Percentiles rank a stretch among this genome's conserved stretches.
Conservation (phyloP, 92 coral and sea anemone genomes). For the Zoanthus solanderi region DNA sequence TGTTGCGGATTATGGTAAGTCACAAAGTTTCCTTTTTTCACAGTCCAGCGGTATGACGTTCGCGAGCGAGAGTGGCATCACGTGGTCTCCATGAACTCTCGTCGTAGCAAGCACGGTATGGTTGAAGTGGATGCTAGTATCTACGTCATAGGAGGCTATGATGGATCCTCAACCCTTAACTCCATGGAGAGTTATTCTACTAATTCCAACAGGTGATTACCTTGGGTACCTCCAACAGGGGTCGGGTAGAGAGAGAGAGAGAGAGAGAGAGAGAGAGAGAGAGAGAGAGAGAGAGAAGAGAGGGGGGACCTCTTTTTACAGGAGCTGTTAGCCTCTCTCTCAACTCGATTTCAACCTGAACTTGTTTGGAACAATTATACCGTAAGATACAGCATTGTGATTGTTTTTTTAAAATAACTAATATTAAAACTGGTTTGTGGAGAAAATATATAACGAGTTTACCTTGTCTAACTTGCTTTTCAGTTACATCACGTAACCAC, state of each 20-base stretch:
- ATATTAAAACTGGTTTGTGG: too few species aligned
- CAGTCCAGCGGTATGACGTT: constrained; percentile 92
- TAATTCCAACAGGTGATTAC: constrained; percentile 82
- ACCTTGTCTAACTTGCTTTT: too few species aligned
- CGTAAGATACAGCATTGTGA: too few species aligned
- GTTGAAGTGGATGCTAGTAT: constrained; percentile 93
- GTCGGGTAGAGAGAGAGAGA: neutral
- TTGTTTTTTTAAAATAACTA: too few species aligned
- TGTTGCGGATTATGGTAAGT: too few species aligned
- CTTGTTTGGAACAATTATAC: too few species aligned
- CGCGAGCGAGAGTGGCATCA: constrained; percentile 95
- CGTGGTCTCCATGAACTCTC: constrained; percentile 82
- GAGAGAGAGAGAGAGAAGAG: too few species aligned
- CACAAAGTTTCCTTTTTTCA: neutral
- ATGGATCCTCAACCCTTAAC: constrained; percentile 89
- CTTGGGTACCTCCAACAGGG: neutral
- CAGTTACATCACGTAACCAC: too few species aligned
- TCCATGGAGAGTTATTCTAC: constrained; percentile 81
- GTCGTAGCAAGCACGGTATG: constrained; percentile 96
- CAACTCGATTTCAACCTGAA: too few species aligned
- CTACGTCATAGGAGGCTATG: constrained; percentile 96
- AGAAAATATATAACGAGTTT: too few species aligned
- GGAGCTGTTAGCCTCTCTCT: too few species aligned
- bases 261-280: neutral
- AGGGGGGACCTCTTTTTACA: too few species aligned